Conservation (phyloP, 2,888 invertebrate genomes). For the Heterodera filipjevi region DNA sequence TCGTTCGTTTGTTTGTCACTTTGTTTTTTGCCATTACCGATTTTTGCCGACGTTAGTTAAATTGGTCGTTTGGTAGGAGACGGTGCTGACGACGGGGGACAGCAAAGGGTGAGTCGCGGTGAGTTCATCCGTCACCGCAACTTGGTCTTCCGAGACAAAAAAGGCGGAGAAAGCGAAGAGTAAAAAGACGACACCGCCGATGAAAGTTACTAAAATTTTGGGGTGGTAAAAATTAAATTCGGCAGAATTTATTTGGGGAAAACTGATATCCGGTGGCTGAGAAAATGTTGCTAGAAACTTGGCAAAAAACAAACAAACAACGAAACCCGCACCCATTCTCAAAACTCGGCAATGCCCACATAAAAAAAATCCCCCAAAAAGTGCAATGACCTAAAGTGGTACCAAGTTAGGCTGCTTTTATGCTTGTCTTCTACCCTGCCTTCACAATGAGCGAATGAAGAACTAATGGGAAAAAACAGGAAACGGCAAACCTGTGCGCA, state of each 20-base stretch:
- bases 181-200: slow-evolving; percentile 92
- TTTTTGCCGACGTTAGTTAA: not conserved
- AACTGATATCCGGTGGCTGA: not conserved
- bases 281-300: no score
- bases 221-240: no score
- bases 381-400: no score
- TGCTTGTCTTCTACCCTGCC: no score
- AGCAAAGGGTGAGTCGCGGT: not conserved
- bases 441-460: no score
- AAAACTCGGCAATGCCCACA: no score
- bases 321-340: no score
- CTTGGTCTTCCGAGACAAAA: slow-evolving; percentile 67
- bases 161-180: slow-evolving; percentile 90
- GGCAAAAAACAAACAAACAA: no score
- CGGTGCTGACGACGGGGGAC: not conserved
- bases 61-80: not conserved
- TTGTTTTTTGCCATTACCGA: not conserved
- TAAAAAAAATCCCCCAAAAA: no score
- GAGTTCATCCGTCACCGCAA: not conserved
- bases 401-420: no score
- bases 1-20: not conserved
- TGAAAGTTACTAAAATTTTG: slow-evolving; percentile 83
- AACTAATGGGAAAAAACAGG: not conserved
- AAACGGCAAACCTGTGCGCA: slow-evolving; percentile 80
- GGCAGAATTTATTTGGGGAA: no score